Base-by-base conservation (phyloP, 2,113 vertebrate genomes). In the Prochilodus magdalenae region DNA sequence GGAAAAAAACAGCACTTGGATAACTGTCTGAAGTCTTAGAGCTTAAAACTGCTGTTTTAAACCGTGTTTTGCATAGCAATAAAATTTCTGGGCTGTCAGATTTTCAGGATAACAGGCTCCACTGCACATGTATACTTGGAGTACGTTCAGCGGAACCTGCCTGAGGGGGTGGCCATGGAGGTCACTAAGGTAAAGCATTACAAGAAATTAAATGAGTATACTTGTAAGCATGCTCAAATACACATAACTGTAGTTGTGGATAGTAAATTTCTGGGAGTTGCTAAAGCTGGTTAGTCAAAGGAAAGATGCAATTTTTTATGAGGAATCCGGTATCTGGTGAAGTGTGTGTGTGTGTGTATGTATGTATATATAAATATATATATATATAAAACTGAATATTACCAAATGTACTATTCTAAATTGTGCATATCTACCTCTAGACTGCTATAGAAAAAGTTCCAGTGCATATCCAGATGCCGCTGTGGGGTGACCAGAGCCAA, bases 81-180 rank as follows among this genome's bases (percentile, higher is more conserved):
- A 36, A 29, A 5, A 3, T 14, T 15, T 55, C 79, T 16, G 79
- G 36, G 29, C 5, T 55, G 6, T 7, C 80, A 99, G 98, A 89
- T 99, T 70, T 93, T 92, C 65, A 89, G 92, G 82, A 26, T 99
- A 75, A 99, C 98, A 4, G 94, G 97, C 79, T 95, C 95, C 87
- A 99, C 96, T 53, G 96, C 95, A 3, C 89, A 91, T 26, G 97
- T 96, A 24, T 99, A 97, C 82, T 91, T 99, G 84, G 98, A 99
- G 87, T 99, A 99, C 1, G 95, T 99, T 79, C 96, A 99, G 90
- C 95, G 98, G 75, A 99, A 99, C 89, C 90, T 99, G 81, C 98
- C 98, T 2, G 98, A 99, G 91, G 97, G 98, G 1, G 94, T 99
- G 53, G 97, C 97, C 74, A 97, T 99, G 96, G 96, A 97, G 90